Evolutionary conservation across 1,140 invertebrate genomes (phyloP).

Genomic region (Pseudachorutes palmiensis): DNA sequence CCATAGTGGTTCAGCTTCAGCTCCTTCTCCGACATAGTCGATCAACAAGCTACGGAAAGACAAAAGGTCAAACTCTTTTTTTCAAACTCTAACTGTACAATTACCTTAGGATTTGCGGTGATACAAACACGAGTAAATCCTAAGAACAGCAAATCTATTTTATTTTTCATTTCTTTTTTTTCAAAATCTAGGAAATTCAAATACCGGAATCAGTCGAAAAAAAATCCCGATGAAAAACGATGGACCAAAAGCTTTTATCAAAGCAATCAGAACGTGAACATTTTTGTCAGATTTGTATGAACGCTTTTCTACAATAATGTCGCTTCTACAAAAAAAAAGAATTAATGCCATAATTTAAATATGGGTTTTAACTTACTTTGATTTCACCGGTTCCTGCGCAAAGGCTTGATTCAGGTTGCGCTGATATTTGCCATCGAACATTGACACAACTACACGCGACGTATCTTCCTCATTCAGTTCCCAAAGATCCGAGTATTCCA

Average conservation of each 20-base stretch:
- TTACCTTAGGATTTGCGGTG: slow-evolving; percentile 46
- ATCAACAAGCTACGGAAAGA: not conserved
- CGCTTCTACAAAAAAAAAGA: not conserved
- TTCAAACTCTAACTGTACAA: slow-evolving; percentile 3
- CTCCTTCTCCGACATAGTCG: not conserved
- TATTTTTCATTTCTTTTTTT: too few species aligned
- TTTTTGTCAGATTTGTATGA: not conserved
- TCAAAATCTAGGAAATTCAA: too few species aligned
- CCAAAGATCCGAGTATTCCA: slow-evolving; percentile 49
- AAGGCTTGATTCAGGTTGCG: slow-evolving; percentile 42
- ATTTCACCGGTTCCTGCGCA: slow-evolving; percentile 44
- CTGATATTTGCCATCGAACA: slow-evolving; percentile 46
- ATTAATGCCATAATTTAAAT: not conserved
- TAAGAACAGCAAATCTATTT: slow-evolving; percentile 19
- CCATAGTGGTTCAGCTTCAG: slow-evolving; percentile 52
- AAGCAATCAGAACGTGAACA: slow-evolving; percentile 41
- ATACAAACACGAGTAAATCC: slow-evolving; percentile 52
- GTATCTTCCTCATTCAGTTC: slow-evolving; percentile 47
- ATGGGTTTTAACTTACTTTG: not conserved
- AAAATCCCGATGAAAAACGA: slow-evolving; percentile 46
- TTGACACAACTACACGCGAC: slow-evolving; percentile 35
- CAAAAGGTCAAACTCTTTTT: not conserved
- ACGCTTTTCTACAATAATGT: not conserved
- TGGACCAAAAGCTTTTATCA: slow-evolving; percentile 47
- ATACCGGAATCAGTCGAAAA: slow-evolving; percentile 47